Conservation (phyloP, 2,797 vertebrate species). For the Anabas testudineus region DNA sequence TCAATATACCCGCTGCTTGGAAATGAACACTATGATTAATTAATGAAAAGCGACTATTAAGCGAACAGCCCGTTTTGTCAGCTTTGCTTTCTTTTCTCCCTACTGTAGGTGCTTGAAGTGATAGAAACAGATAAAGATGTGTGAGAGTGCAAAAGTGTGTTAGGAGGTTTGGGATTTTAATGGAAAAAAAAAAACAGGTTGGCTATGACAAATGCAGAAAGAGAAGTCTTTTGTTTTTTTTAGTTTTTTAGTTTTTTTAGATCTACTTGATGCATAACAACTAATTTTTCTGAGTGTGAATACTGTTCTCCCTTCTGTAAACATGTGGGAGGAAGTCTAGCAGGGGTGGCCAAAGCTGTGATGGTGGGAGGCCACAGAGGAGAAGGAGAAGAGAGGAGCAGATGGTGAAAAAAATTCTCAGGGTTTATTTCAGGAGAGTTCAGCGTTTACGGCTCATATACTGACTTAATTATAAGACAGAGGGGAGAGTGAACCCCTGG, state of each 20-base stretch:
- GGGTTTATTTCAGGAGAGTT: constrained; percentile 80
- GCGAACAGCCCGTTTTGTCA: constrained; percentile 50
- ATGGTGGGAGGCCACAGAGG: constrained; percentile 51
- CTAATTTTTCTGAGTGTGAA: constrained; percentile 11
- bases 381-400: constrained; percentile 62
- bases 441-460: constrained; percentile 84
- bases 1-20: constrained; percentile 38
- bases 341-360: constrained; percentile 47
- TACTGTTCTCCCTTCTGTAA: constrained; percentile 46
- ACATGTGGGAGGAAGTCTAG: constrained; percentile 58
- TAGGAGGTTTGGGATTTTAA: constrained; percentile 27
- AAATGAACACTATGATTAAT: constrained; percentile 66
- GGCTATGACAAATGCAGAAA: constrained; percentile 25
- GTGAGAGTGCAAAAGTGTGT: constrained; percentile 15
- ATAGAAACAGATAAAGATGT: constrained; percentile 37
- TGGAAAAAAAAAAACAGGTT: constrained; percentile 1
- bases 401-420: constrained; percentile 76
- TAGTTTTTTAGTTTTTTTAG: no score
- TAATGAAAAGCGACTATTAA: constrained; percentile 54
- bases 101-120: constrained; percentile 26
- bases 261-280: constrained; percentile 19
- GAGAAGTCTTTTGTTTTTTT: background rate
- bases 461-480: constrained; percentile 83
- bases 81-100: constrained; percentile 37
- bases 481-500: constrained; percentile 75